phyloP scores from a whole-genome alignment of 2,888 invertebrate species.

The Tigriopus californicus region DNA sequence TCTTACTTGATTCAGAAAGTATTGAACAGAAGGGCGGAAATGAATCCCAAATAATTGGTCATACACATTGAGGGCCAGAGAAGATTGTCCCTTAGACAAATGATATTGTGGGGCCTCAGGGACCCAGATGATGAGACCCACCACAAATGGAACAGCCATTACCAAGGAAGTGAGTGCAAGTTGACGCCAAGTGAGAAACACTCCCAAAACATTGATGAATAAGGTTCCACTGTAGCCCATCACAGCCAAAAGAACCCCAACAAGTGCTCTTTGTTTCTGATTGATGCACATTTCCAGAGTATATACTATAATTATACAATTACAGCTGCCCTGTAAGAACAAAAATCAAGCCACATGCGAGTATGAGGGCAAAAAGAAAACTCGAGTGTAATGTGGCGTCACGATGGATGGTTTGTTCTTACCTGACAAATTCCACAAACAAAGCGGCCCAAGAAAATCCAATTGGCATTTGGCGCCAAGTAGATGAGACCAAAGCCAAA shows the following conservation, averaged over 20 bases:
- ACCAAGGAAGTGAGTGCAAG: neutral
- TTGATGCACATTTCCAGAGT: neutral
- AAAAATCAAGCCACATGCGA: neutral
- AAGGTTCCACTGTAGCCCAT: conserved; percentile 5
- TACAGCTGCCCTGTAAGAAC: neutral
- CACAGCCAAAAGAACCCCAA: neutral
- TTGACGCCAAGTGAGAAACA: conserved; percentile 7
- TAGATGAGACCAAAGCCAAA: neutral
- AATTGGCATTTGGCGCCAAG: neutral
- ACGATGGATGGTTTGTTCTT: too few species aligned
- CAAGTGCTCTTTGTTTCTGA: neutral
- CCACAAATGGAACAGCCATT: neutral
- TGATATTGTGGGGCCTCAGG: conserved; percentile 2
- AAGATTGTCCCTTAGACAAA: neutral
- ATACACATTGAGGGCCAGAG: neutral
- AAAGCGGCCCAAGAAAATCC: neutral
- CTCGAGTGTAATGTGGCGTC: too few species aligned
- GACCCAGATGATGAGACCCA: conserved; percentile 3
- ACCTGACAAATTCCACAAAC: neutral
- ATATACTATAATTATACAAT: conserved; percentile 2
- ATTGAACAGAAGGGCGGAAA: too few species aligned
- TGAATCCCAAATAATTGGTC: neutral
- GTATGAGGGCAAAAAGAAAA: too few species aligned
- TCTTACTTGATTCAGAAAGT: too few species aligned
- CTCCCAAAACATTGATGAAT: neutral